A percentile compares a stretch with the other conserved stretches of the same genome.
Evolutionary conservation across 2,888 invertebrate species (phyloP).

Genomic region (Mamestra brassicae): DNA sequence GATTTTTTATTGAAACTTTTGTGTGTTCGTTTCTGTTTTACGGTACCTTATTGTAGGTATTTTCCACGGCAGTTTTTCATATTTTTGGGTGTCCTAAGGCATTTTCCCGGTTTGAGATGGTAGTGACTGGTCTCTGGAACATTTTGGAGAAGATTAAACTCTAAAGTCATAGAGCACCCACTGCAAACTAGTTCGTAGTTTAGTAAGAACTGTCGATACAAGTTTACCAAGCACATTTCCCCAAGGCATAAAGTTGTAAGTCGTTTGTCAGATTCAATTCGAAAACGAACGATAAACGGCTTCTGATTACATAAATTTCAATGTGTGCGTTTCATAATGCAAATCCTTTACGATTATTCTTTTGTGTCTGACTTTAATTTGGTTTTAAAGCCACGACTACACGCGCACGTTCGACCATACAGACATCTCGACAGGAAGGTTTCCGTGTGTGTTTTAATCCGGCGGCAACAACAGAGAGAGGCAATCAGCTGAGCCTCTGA

Average conservation of each 20-base stretch:
- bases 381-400: conserved; percentile 67
- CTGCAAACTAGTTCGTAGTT: conserved; percentile 14
- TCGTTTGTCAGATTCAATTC: conserved; percentile 61
- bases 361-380: conserved; percentile 83
- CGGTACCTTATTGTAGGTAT: background rate
- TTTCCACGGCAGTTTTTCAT: background rate
- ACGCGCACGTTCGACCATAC: conserved; percentile 22
- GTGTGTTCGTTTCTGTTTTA: background rate
- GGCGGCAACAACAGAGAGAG: conserved; percentile 88
- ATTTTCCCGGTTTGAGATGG: background rate
- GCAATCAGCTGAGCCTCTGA: conserved; percentile 90
- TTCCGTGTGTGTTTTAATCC: conserved; percentile 78
- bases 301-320: conserved; percentile 56
- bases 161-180: background rate
- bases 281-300: conserved; percentile 64
- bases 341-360: conserved; percentile 83
- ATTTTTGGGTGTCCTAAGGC: no score
- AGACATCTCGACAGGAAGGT: conserved; percentile 24
- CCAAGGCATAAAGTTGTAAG: conserved; percentile 59
- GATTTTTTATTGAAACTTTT: background rate
- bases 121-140: background rate
- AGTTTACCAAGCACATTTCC: conserved; percentile 45
- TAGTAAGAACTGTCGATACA: conserved; percentile 21
- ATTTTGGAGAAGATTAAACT: background rate
- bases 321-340: conserved; percentile 80